phyloP scores from a whole-genome alignment of 2,797 vertebrate genomes.

The Ispidina lecontei region DNA sequence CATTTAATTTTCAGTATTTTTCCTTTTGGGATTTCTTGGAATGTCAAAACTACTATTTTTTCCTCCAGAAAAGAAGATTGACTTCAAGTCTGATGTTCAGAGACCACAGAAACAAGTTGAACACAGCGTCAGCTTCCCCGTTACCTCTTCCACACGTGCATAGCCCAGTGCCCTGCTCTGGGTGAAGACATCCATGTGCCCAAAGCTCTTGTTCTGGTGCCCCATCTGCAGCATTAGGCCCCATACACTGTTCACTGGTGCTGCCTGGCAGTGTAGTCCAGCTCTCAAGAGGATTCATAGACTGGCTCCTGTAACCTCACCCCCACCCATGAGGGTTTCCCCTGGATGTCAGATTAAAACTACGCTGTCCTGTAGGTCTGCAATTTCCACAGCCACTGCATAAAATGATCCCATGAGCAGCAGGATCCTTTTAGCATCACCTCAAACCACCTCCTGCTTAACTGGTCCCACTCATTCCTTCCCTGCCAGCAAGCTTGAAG shows the following conservation, averaged over 20 bases:
- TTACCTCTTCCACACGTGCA: neutral
- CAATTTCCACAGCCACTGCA: accelerated
- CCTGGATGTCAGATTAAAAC: neutral
- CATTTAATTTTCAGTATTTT: conserved; percentile 58
- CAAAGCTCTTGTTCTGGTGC: neutral
- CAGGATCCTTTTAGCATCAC: neutral
- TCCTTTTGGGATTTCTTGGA: conserved; percentile 70
- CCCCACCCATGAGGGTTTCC: neutral
- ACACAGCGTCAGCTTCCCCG: neutral
- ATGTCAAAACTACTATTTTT: conserved; percentile 60
- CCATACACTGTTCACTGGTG: accelerated
- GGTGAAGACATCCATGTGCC: accelerated
- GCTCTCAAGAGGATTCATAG: neutral
- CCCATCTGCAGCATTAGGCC: neutral
- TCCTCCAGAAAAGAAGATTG: conserved; percentile 36
- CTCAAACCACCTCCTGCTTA: neutral
- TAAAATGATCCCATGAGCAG: neutral
- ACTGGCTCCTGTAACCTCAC: neutral
- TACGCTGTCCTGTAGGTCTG: neutral
- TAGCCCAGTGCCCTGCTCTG: accelerated
- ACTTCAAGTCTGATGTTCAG: conserved; percentile 29
- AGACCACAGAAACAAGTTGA: neutral
- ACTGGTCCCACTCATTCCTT: neutral
- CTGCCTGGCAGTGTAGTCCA: neutral
- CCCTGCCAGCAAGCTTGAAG: neutral